phyloP scores from a whole-genome alignment of 2,797 vertebrate species.

The Hydrophis major region DNA sequence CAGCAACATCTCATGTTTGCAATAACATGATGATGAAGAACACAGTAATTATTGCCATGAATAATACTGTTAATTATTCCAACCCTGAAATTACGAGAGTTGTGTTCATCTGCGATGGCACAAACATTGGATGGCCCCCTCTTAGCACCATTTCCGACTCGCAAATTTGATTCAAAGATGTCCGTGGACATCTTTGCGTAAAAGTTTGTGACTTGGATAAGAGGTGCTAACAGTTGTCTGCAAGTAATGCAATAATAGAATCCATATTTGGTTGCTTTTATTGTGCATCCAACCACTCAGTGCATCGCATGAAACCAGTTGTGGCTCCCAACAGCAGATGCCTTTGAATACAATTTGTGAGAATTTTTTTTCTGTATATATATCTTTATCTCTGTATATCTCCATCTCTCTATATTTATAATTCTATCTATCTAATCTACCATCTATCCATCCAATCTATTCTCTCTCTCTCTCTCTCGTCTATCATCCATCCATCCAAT shows the following conservation, averaged over 20 bases:
- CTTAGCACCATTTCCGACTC: background rate
- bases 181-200: background rate
- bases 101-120: background rate
- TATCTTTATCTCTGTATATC: too few relatives aligned
- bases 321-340: background rate
- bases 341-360: background rate
- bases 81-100: background rate
- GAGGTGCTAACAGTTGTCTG: background rate
- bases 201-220: background rate
- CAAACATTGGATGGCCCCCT: accelerated
- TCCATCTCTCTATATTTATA: too few relatives aligned
- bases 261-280: background rate
- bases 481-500: too few relatives aligned
- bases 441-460: too few relatives aligned
- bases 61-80: background rate
- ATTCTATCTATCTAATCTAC: too few relatives aligned
- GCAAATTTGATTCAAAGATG: background rate
- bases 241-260: background rate
- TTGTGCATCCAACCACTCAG: background rate
- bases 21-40: background rate
- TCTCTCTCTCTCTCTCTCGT: too few relatives aligned
- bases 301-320: background rate
- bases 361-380: too few relatives aligned
- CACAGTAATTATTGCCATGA: background rate
- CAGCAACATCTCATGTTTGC: background rate